phyloP scores from a whole-genome alignment of 2,797 vertebrate species.

The Pyrocephalus nanus region DNA sequence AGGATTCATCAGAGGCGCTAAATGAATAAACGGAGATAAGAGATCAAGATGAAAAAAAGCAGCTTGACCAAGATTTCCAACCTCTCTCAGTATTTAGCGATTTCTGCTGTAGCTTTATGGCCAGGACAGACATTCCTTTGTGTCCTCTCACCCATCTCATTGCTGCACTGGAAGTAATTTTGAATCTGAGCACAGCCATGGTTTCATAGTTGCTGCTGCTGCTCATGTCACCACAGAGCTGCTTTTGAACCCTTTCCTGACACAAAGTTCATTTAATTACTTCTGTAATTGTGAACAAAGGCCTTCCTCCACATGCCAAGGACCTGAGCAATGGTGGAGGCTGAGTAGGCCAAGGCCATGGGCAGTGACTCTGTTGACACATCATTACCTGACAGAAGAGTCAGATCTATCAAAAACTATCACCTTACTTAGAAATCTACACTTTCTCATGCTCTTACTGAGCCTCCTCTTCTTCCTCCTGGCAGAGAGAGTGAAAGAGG shows the following conservation, averaged over 20 bases:
- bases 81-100: neutral
- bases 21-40: neutral
- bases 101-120: neutral
- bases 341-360: neutral
- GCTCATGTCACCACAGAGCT: neutral
- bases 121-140: neutral
- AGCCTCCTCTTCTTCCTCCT: neutral
- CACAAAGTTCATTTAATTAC: neutral
- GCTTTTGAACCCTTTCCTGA: neutral
- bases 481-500: neutral
- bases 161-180: neutral
- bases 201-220: neutral
- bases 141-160: neutral
- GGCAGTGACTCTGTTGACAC: neutral
- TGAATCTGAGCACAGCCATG: neutral
- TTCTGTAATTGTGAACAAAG: neutral
- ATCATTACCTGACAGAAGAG: neutral
- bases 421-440: neutral
- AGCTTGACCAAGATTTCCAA: neutral
- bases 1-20: slow-evolving; percentile 2
- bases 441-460: neutral
- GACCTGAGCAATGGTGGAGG: neutral
- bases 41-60: neutral
- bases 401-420: neutral
- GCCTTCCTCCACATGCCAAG: neutral